Conservation (phyloP, 2,888 invertebrate genomes). For the Drosophila ustulata region DNA sequence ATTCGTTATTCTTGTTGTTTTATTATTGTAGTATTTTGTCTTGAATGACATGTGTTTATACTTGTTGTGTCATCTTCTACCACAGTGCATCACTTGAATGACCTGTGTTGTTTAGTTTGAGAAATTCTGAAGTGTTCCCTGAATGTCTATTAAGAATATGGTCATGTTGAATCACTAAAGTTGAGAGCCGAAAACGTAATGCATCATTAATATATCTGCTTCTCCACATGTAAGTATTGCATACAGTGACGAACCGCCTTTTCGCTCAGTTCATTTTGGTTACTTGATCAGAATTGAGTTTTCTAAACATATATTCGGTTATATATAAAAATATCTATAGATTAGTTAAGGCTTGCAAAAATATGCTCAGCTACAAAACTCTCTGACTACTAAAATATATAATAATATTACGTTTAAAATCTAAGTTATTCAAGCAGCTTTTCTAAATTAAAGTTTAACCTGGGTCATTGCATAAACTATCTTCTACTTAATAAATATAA, state of each 20-base stretch:
- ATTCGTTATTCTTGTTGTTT: not conserved
- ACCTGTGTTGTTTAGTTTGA: slow-evolving; percentile 10
- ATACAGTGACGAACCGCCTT: too few relatives aligned
- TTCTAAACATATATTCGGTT: too few relatives aligned
- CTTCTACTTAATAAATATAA: not conserved
- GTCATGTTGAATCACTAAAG: not conserved
- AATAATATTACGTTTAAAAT: not conserved
- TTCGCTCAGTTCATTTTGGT: too few relatives aligned
- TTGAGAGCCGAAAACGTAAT: not conserved
- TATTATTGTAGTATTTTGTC: slow-evolving; percentile 12
- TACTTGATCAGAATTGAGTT: too few relatives aligned
- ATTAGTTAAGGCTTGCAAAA: too few relatives aligned
- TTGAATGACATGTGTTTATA: slow-evolving; percentile 25
- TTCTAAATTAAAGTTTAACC: not conserved
- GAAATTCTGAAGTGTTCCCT: slow-evolving; percentile 20
- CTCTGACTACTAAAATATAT: too few relatives aligned
- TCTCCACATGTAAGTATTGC: not conserved
- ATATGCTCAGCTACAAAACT: too few relatives aligned
- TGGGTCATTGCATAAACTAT: not conserved
- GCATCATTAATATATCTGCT: not conserved
- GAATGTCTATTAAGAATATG: not conserved
- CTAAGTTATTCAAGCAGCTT: not conserved
- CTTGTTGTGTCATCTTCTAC: slow-evolving; percentile 21
- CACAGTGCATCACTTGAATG: slow-evolving; percentile 11
- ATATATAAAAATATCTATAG: too few relatives aligned